Evolutionary conservation across 2,113 vertebrate genomes (phyloP), one percentile per base, ranked within the genome.

Genomic region (Oncorhynchus masou): DNA sequence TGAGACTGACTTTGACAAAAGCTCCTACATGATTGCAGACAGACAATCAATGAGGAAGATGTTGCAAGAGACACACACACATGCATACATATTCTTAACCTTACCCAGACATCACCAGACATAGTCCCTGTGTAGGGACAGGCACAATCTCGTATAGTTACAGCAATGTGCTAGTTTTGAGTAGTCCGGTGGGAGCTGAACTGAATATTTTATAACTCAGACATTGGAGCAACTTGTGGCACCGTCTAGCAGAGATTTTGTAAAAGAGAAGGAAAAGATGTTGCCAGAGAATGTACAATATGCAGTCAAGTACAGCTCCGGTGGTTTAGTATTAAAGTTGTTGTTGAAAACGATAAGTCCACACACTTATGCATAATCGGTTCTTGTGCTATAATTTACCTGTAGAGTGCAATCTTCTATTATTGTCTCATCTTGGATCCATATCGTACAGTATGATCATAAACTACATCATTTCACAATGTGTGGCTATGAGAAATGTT

Each of bases 141-240:
- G n/a, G 54, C 27, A 67, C 25, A 68, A 39, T 68, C 16, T 68
- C 67, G 19, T 29, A 31, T 16, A 67, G 4, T 29, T 29, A 68
- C 31, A 68, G 67, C 66, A 9, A 29, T 67, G 25, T 29, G 13
- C 65, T 67, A 67, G 65, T 34, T 68, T 39, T 68, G 31, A 68
- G 31, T 39, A 34, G 67, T 45, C 67, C 8, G 27, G 16, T 68
- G 67, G 31, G 67, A 39, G 29, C 16, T 68, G 67, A 68, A 68
- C 67, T 68, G 67, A 68, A 68, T 39, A 19, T 68, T 68, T 16
- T 68, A 68, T 16, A 68, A 68, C 67, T 9, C 67, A 39, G 12
- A 3, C 29, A 67, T 67, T 45, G 39, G 39, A 45, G 65, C 15
- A 24, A 27, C 12, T 19, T 45, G 39, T 68, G 24, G 31, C 20